A percentile compares a stretch with the other conserved stretches of the same genome.
phyloP scores from a whole-genome alignment of 2,888 invertebrate genomes.

The Copidosoma aretas region DNA sequence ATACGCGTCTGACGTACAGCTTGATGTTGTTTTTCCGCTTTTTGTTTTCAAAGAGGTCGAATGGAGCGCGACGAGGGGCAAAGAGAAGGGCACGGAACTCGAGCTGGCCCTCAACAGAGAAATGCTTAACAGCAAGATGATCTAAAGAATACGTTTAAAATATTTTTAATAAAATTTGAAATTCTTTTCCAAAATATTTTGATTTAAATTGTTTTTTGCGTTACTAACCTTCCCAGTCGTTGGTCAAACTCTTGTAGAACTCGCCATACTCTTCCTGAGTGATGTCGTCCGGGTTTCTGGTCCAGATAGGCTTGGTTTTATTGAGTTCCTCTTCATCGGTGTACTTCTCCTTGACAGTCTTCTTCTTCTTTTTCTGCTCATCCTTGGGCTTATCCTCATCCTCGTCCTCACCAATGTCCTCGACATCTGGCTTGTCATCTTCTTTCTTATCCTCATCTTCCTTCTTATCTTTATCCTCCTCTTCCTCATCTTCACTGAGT shows the following conservation, averaged over 20 bases:
- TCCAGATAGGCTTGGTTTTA: slow-evolving; percentile 98
- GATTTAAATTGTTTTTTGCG: too few species aligned
- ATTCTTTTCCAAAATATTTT: too few species aligned
- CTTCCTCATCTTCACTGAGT: slow-evolving; percentile 90
- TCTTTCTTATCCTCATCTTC: slow-evolving; percentile 76
- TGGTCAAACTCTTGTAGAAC: slow-evolving; percentile 96
- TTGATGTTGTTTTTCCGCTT: slow-evolving; percentile 99
- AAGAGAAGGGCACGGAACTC: slow-evolving; percentile 95
- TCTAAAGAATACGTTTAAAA: too few species aligned
- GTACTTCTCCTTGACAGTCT: slow-evolving; percentile 97
- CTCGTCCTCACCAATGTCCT: slow-evolving; percentile 74
- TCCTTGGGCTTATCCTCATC: slow-evolving; percentile 79
- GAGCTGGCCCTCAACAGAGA: slow-evolving; percentile 91
- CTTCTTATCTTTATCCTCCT: slow-evolving; percentile 81
- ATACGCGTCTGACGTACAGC: slow-evolving; percentile 93
- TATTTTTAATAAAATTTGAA: too few species aligned
- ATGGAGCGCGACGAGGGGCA: slow-evolving; percentile 91
- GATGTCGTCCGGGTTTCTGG: slow-evolving; percentile 95
- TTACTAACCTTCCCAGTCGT: slow-evolving; percentile 99
- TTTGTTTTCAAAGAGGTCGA: slow-evolving; percentile 97
- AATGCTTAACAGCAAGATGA: slow-evolving; percentile 94
- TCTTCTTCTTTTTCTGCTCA: slow-evolving; percentile 88
- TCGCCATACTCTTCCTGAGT: slow-evolving; percentile 96
- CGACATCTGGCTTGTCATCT: slow-evolving; percentile 74
- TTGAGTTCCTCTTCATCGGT: slow-evolving; percentile 97